phyloP scores from a whole-genome alignment of 2,888 invertebrate species.

The Byasa hedistus region DNA sequence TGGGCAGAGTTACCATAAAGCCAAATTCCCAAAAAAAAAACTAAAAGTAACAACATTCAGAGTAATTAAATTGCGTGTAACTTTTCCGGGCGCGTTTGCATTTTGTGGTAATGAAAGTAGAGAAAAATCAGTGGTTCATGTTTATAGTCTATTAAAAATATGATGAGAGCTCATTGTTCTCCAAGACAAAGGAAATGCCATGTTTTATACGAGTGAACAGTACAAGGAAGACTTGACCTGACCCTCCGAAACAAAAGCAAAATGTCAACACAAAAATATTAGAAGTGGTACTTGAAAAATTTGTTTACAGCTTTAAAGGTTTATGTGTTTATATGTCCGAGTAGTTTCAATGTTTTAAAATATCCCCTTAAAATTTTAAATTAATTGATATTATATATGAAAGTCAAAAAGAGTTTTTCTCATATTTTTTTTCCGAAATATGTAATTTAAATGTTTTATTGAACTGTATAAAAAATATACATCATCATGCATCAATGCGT shows the following conservation, averaged over 20 bases:
- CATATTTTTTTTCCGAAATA: no score
- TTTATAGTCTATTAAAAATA: neutral
- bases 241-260: constrained; percentile 17
- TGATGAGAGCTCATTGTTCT: constrained; percentile 3
- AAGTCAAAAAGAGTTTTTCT: no score
- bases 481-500: no score
- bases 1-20: neutral
- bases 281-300: neutral
- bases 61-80: neutral
- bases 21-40: neutral
- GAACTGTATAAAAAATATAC: no score
- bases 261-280: constrained; percentile 13
- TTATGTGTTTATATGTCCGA: neutral
- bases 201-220: constrained; percentile 9
- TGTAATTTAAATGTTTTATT: no score
- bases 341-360: neutral
- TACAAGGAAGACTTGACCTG: constrained; percentile 17
- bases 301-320: neutral
- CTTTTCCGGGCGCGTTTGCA: neutral
- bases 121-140: neutral
- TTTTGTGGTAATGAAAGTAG: neutral
- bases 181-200: constrained; percentile 6
- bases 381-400: no score
- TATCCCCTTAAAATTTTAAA: no score
- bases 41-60: neutral